Evolutionary conservation across 1,140 invertebrate species (phyloP).

Genomic region (Drosophila orosa): DNA sequence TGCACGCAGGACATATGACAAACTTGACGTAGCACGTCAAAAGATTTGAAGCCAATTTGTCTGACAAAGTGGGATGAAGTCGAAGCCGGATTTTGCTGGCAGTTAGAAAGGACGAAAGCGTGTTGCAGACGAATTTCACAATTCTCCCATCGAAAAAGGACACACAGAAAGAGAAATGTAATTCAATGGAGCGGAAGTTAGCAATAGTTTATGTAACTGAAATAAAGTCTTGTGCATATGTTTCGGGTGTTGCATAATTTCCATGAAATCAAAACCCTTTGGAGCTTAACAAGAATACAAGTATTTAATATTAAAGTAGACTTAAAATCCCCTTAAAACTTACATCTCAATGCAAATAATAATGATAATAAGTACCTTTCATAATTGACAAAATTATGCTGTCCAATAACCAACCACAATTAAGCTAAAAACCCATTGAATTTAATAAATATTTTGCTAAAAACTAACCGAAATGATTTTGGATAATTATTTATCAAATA

Average conservation of each 20-base stretch:
- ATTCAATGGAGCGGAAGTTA: slow-evolving; percentile 19
- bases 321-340: not conserved
- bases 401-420: not conserved
- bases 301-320: not conserved
- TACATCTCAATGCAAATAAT: not conserved
- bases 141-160: not conserved
- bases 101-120: not conserved
- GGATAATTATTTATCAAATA: slow-evolving; percentile 3
- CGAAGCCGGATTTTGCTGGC: slow-evolving; percentile 13
- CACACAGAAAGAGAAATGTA: not conserved
- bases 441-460: slow-evolving; percentile 3
- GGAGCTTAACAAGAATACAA: not conserved
- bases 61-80: slow-evolving; percentile 30
- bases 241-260: not conserved
- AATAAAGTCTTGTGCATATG: not conserved
- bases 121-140: slow-evolving; percentile 15
- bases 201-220: slow-evolving; percentile 11
- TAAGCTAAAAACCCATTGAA: slow-evolving; percentile 7
- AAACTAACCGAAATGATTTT: slow-evolving; percentile 7
- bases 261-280: too few species aligned
- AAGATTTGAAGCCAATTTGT: slow-evolving; percentile 79
- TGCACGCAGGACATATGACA: slow-evolving; percentile 76
- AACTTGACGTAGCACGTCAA: slow-evolving; percentile 79
- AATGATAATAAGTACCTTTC: not conserved
- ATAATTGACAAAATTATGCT: not conserved